Base-by-base conservation (phyloP, 1,140 invertebrate species). In the Lepeophtheirus salmonis region DNA sequence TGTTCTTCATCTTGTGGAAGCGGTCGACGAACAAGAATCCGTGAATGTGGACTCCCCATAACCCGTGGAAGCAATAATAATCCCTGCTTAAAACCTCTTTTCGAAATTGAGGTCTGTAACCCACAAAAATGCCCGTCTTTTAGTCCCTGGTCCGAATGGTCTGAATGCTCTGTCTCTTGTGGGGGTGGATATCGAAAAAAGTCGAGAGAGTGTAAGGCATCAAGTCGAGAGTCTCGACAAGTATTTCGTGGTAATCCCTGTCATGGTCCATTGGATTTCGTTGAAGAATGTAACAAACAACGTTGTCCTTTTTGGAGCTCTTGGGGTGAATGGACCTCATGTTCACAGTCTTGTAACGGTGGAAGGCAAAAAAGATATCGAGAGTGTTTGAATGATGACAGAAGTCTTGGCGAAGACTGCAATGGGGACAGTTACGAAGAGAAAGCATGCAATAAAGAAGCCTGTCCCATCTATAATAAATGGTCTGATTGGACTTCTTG, bases 1-100 rank as follows among this genome's bases (percentile, higher is more conserved):
- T 84, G 82, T 66, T 82, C 79, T 41, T 77, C 77, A n/a, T 77
- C 76, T 26, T 84, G 83, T 69, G 82, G 81, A 6, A 72, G 74
- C 62, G 82, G 81, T 64, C 71, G 72, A 17, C 72, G 75, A 64
- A 50, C 10, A 4, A 50, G 57, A 16, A 75, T 72, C 0, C 70
- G 79, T 59, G 70, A 73, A 54, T 60, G 57, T 18, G 24, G 16
- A 22, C n/a, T 54, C 3, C 52, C 16, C 3, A 16, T n/a, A 20
- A 2, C 2, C n/a, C n/a, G n/a, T n/a, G 2, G 17, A 4, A 22
- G 16, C n/a, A 22, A 54, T 3, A 22, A 22, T 22, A 54, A 54
- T 22, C 52, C 52, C 3, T 54, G 52, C 14, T 2, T 20, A 18
- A 22, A 16, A 2, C 17, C 18, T 17, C 52, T 54, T 14, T n/a